A percentile compares a stretch with the other conserved stretches of the same genome.
These are phyloP conservation scores for Galaxias olidus DNA, from an alignment of 2,797 vertebrate species.

Conservation along the genomic window DNA sequence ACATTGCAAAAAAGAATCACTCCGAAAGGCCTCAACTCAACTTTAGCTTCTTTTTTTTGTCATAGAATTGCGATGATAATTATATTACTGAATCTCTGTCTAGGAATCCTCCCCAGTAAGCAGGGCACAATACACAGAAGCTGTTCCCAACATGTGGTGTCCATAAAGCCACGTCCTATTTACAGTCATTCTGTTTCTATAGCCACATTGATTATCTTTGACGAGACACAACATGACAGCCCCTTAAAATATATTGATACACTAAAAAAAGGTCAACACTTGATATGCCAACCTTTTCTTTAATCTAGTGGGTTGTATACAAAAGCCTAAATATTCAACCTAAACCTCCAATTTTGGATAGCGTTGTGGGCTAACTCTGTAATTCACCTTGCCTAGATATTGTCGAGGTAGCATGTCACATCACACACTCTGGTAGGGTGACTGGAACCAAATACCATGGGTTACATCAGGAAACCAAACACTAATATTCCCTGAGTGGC, in stretches of 20 bases:
- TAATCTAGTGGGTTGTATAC: too few species aligned
- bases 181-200: constrained; percentile 58
- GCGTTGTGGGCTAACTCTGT: constrained; percentile 9
- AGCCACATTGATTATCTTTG: constrained; percentile 67
- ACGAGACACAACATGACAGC: constrained; percentile 57
- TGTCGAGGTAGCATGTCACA: constrained; percentile 38
- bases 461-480: not conserved
- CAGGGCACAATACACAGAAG: constrained; percentile 57
- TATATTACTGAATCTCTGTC: constrained; percentile 9
- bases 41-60: constrained; percentile 26
- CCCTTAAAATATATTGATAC: constrained; percentile 60
- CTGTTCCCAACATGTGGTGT: constrained; percentile 66
- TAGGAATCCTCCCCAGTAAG: constrained; percentile 29
- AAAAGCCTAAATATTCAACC: too few species aligned
- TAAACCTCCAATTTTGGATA: constrained; percentile 49
- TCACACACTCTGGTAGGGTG: not conserved
- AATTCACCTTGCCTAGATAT: constrained; percentile 37
- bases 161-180: constrained; percentile 64
- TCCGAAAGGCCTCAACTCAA: not conserved
- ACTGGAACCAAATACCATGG: constrained; percentile 5
- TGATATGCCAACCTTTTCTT: not conserved
- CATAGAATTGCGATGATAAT: constrained; percentile 6
- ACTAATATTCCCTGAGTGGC: constrained; percentile 7
- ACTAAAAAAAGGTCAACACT: constrained; percentile 40
- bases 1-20: constrained; percentile 17